Percentiles rank a stretch among this genome's conserved stretches.
Evolutionary conservation across 2,888 invertebrate genomes (phyloP).

Genomic region (Lathronympha strigana): DNA sequence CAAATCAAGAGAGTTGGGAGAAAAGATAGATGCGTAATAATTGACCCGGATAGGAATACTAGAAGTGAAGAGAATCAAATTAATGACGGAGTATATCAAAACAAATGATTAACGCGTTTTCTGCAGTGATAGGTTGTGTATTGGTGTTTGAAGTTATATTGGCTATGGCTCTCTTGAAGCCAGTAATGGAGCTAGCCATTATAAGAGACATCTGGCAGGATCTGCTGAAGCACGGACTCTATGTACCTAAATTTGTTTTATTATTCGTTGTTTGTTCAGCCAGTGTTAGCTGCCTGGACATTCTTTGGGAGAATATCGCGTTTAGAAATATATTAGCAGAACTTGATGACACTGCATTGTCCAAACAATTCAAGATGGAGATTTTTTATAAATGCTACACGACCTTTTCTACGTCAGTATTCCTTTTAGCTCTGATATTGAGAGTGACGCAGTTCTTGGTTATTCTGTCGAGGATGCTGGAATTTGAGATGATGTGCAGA

Average conservation of each 20-base stretch:
- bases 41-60: neutral
- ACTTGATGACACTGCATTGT: conserved; percentile 50
- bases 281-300: conserved; percentile 56
- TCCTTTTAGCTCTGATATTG: conserved; percentile 60
- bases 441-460: conserved; percentile 57
- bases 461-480: conserved; percentile 61
- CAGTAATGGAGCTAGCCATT: conserved; percentile 58
- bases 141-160: conserved; percentile 57
- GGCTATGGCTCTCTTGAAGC: conserved; percentile 63
- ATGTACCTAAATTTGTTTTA: conserved; percentile 50
- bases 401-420: conserved; percentile 57
- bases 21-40: conserved; percentile 14
- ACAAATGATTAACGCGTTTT: conserved; percentile 64
- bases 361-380: conserved; percentile 56
- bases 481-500: conserved; percentile 72
- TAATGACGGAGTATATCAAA: neutral
- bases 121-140: conserved; percentile 50
- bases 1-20: conserved; percentile 47
- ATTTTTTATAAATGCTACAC: conserved; percentile 56
- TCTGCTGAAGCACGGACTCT: conserved; percentile 44
- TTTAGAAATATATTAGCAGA: conserved; percentile 50
- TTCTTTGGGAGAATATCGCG: conserved; percentile 54
- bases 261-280: conserved; percentile 48
- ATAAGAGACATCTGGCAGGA: conserved; percentile 61
- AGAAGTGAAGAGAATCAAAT: neutral